Base-by-base conservation (phyloP, 2,888 invertebrate species). In the Diplolepis rosae region DNA sequence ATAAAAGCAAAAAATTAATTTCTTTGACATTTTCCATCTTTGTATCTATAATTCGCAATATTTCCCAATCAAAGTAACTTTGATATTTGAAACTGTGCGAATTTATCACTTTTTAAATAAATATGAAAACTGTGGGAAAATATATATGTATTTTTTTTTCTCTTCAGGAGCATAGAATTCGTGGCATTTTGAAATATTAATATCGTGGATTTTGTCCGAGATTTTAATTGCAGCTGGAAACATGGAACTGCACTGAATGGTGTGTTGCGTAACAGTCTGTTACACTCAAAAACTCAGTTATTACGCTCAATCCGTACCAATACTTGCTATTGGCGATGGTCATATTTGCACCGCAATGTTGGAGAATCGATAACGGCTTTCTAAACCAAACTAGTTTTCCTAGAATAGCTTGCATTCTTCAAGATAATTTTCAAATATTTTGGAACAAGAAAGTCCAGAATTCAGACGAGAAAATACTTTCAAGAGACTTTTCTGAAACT, bases 331-430 rank as follows among this genome's bases (percentile, higher is more conserved):
- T 61, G 39, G n/a, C 27, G 61, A 42, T 61, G 39, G 27, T n/a
- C 35, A 61, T 61, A 61, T 61, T 39, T 61, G 61, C 61, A 61
- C 61, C 61, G 61, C 61, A 42, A 61, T 61, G 39, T 39, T 39
- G 39, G 27, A 39, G 39, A 61, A 61, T 61, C 61, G 61, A 61
- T 61, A 42, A 27, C 35, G 24, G 27, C 61, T 61, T 27, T 39
- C 61, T 61, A 61, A 24, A 61, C 39, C 39, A 61, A 7, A 27
- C 61, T 61, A 61, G 61, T 35, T 61, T 27, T 39, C 39, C 39
- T 4, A 39, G 27, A 61, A 61, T 61, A 39, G 61, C 61, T 39
- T 27, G 39, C 61, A 61, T 61, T 61, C 61, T 61, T 61, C 39
- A 61, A n/a, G 61, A 61, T 61, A 61, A 61, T 61, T 61, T 61